A percentile compares a stretch with the other conserved stretches of the same genome.
Evolutionary conservation across 2,113 vertebrate species (phyloP).

Genomic region (Lepisosteus osseus): DNA sequence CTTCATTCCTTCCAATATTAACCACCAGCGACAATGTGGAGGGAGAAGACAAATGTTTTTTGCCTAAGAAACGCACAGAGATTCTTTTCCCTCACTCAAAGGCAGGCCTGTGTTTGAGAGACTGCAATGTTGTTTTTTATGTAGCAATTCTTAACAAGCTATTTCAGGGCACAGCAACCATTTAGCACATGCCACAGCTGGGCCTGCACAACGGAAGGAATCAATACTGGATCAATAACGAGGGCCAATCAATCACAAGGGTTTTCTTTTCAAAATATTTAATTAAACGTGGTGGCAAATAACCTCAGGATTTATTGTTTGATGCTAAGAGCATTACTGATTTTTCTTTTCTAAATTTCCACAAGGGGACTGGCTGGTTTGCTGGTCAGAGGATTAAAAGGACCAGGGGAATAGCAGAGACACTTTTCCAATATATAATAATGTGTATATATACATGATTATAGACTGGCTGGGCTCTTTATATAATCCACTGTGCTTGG

Average conservation of each 20-base stretch:
- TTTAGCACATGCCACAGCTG: constrained; percentile 71
- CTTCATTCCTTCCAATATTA: no score
- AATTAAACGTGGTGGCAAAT: constrained; percentile 88
- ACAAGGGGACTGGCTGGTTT: constrained; percentile 69
- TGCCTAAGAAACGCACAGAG: neutral
- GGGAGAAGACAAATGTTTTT: no score
- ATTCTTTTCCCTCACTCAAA: neutral
- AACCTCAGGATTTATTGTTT: constrained; percentile 83
- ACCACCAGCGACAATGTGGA: no score
- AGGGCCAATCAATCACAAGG: constrained; percentile 81
- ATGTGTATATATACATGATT: constrained; percentile 85
- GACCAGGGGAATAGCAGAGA: constrained; percentile 78
- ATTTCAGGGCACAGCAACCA: constrained; percentile 61
- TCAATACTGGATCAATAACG: constrained; percentile 80
- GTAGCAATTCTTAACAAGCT: constrained; percentile 52
- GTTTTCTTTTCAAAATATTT: constrained; percentile 91
- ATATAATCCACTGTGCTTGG: constrained; percentile 80
- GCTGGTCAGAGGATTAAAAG: constrained; percentile 78
- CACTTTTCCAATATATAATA: constrained; percentile 92
- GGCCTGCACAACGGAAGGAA: constrained; percentile 63
- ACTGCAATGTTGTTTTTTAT: constrained; percentile 50
- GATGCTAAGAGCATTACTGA: constrained; percentile 86
- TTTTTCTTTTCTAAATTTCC: constrained; percentile 81
- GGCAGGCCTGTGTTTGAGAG: neutral
- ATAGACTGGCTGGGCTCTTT: constrained; percentile 77